These are phyloP conservation scores for Clamator glandarius DNA, from an alignment of 2,797 vertebrate genomes.

Conservation along the genomic window DNA sequence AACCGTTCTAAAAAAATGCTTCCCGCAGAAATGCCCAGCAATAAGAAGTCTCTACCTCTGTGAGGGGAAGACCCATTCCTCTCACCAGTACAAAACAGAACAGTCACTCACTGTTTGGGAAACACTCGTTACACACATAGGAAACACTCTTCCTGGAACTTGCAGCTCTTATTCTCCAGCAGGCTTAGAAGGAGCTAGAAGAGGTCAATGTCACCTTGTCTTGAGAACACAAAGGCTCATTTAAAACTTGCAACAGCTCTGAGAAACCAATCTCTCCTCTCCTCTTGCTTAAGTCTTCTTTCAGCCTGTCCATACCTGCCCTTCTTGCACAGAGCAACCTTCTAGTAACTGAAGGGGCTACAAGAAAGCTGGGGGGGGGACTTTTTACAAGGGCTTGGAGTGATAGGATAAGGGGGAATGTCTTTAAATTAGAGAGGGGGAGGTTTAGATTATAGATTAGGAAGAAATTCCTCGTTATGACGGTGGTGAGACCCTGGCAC, in stretches of 20 bases:
- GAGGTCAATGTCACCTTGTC: neutral
- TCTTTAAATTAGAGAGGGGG: no score
- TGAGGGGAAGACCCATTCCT: neutral
- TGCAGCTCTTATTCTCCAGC: fast-evolving
- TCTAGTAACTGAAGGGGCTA: no score
- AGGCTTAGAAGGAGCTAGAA: neutral
- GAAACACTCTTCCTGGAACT: neutral
- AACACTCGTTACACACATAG: neutral
- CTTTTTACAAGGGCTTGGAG: no score
- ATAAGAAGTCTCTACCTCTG: neutral
- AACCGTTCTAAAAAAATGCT: neutral
- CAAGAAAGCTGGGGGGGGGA: no score
- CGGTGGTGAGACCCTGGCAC: no score
- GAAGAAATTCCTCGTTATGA: no score
- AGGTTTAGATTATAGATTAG: no score
- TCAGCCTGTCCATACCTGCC: neutral
- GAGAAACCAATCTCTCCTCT: neutral
- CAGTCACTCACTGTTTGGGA: neutral
- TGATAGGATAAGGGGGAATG: no score
- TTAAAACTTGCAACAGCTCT: neutral
- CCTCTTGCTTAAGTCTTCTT: neutral
- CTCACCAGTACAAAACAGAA: neutral
- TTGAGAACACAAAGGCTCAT: neutral
- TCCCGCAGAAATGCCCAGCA: neutral
- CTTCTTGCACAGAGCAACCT: neutral